Base-by-base conservation (phyloP, 2,888 invertebrate species). In the Diploptera punctata region DNA sequence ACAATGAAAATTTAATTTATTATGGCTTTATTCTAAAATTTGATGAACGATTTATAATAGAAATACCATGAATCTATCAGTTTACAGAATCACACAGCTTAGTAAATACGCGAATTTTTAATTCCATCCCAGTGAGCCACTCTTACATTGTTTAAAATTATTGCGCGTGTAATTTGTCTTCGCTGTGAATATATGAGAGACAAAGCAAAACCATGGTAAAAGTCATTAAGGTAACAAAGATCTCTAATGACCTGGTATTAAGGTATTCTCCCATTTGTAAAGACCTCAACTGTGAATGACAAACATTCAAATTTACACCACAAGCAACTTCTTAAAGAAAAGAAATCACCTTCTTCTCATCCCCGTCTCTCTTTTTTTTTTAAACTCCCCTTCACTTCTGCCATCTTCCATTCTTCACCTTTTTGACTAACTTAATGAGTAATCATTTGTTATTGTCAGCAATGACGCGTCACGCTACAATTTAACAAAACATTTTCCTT, bases 201-300 rank as follows among this genome's bases (percentile, higher is more conserved):
- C 57, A 57, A 57, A 29, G 57, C 26, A 29, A 16, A 10, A 29
- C 29, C 26, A 16, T n/a, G n/a, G 57, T 31, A 44, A 44, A 65
- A 26, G 44, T 65, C 65, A 65, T 65, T 65, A 65, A 24, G 44
- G 43, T 47, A 43, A 65, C 65, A 65, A 65, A 72, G 68, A 61
- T 44, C 61, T 68, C 19, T 72, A 72, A 72, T 68, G 72, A 72
- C 67, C 61, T 47, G 61, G 68, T 61, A 72, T 72, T 72, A 72
- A 68, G 44, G 47, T 67, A 60, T 72, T 72, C 68, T 62, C 47
- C 61, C 72, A 29, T 67, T 72, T 72, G 72, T 72, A 52, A 68
- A 68, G 72, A 68, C 54, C 33, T 67, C 21, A 52, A 44, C 49
- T 71, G 31, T 71, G 54, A 71, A 68, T 71, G 71, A 71, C 33